Evolutionary conservation across 1,140 invertebrate species (phyloP).

Genomic region (Coelopa frigida): DNA sequence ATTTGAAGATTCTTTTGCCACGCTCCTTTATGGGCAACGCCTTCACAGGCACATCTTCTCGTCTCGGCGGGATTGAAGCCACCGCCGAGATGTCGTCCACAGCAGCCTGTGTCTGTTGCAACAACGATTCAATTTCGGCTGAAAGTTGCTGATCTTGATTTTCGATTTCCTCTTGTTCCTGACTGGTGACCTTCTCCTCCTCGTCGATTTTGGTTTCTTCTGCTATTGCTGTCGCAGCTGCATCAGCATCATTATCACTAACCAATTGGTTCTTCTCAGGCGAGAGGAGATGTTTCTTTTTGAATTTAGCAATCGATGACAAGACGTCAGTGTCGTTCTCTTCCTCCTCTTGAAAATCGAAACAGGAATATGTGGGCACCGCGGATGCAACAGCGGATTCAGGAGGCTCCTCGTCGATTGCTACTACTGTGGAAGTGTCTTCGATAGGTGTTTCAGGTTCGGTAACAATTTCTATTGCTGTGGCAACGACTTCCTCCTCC

Average conservation of each 20-base stretch:
- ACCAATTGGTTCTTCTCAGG: conserved; percentile 9
- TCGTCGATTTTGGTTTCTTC: not conserved
- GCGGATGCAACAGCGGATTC: not conserved
- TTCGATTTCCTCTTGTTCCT: conserved; percentile 9
- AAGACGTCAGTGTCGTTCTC: conserved; percentile 23
- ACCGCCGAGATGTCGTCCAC: not conserved
- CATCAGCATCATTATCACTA: no score
- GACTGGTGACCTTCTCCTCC: not conserved
- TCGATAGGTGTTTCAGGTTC: conserved; percentile 18
- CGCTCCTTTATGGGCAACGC: conserved; percentile 35
- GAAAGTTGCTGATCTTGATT: conserved; percentile 15
- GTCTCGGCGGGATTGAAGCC: not conserved
- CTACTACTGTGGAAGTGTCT: no score
- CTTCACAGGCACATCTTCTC: conserved; percentile 11
- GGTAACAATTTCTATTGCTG: not conserved
- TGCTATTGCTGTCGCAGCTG: no score
- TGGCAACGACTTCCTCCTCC: not conserved
- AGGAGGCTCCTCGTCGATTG: conserved; percentile 20
- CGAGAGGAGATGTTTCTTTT: conserved; percentile 17
- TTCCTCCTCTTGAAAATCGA: conserved; percentile 54
- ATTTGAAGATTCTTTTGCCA: conserved; percentile 41
- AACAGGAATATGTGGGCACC: conserved; percentile 41
- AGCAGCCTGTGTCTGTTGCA: conserved; percentile 13
- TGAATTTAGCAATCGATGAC: conserved; percentile 14
- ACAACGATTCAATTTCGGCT: conserved; percentile 13